Evolutionary conservation across 2,113 vertebrate species (phyloP).

Genomic region (Cercocebus atys): DNA sequence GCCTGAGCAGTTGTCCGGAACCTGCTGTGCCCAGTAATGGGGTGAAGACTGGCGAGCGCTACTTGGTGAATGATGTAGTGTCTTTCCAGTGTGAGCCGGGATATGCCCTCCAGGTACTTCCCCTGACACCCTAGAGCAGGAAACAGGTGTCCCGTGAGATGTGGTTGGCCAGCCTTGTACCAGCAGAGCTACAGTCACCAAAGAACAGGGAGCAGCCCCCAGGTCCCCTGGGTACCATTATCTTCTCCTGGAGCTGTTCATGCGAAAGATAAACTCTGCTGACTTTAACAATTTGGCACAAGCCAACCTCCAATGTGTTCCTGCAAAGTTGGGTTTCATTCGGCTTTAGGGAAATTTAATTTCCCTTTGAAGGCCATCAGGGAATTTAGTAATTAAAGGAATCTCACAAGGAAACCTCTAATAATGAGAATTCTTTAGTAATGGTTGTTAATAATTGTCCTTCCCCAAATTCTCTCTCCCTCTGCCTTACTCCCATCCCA

Average conservation of each 20-base stretch:
- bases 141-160: background rate
- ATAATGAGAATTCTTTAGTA: slow-evolving; percentile 70
- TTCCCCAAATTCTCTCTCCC: slow-evolving; percentile 16
- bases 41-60: slow-evolving; percentile 93
- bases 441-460: slow-evolving; percentile 53
- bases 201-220: background rate
- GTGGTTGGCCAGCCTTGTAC: background rate
- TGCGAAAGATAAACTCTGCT: slow-evolving; percentile 44
- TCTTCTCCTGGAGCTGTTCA: background rate
- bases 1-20: slow-evolving; percentile 95
- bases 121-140: rapidly evolving
- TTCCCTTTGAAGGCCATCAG: slow-evolving; percentile 65
- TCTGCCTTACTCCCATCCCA: background rate
- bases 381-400: slow-evolving; percentile 73
- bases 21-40: slow-evolving; percentile 93
- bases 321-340: slow-evolving; percentile 58
- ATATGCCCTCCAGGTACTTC: slow-evolving; percentile 94
- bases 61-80: slow-evolving; percentile 97
- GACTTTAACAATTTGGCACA: background rate
- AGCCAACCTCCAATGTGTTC: background rate
- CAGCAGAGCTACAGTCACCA: background rate
- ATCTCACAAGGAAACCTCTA: slow-evolving; percentile 49
- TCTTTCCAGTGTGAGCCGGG: slow-evolving; percentile 98
- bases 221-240: background rate
- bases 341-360: slow-evolving; percentile 66